A percentile compares a stretch with the other conserved stretches of the same genome.
These are phyloP conservation scores for Propsilocerus akamusi DNA, from an alignment of 1,140 invertebrate genomes.

Conservation along the genomic window DNA sequence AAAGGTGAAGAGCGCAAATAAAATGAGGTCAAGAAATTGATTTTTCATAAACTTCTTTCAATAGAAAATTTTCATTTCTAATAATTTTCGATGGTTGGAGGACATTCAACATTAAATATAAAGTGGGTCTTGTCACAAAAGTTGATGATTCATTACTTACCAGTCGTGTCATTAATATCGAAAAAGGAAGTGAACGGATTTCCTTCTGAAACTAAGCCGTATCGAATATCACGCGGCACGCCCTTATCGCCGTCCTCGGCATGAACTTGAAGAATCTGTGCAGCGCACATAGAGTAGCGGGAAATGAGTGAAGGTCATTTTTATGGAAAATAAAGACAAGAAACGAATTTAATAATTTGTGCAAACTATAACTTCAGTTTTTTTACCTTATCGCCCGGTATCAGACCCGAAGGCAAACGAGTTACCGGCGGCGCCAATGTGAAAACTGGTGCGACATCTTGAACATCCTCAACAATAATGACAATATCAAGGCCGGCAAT, in stretches of 20 bases:
- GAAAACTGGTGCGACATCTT: conserved; percentile 73
- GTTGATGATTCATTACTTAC: too few relatives aligned
- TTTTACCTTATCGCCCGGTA: conserved; percentile 37
- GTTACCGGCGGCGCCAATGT: conserved; percentile 62
- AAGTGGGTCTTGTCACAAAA: neutral
- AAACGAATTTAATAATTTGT: conserved; percentile 2
- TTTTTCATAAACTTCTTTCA: neutral
- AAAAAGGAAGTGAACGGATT: conserved; percentile 70
- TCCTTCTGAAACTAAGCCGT: conserved; percentile 61
- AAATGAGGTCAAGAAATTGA: neutral
- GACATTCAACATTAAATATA: neutral
- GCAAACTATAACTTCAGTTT: neutral
- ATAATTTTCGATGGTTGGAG: neutral
- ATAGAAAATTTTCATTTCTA: neutral
- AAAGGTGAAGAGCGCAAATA: neutral
- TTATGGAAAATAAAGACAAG: conserved; percentile 3
- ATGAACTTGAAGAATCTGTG: conserved; percentile 49
- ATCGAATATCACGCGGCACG: conserved; percentile 59
- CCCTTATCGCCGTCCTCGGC: conserved; percentile 83
- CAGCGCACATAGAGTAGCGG: conserved; percentile 6
- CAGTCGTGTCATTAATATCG: conserved; percentile 60
- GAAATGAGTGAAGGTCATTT: conserved; percentile 4
- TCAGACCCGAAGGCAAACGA: conserved; percentile 37
- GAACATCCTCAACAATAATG: conserved; percentile 65
- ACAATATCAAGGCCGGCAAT: conserved; percentile 62